Percentiles rank a stretch among this genome's conserved stretches.
These are phyloP conservation scores for Artibeus lituratus DNA, from an alignment of 2,797 vertebrate species.

Conservation along the genomic window DNA sequence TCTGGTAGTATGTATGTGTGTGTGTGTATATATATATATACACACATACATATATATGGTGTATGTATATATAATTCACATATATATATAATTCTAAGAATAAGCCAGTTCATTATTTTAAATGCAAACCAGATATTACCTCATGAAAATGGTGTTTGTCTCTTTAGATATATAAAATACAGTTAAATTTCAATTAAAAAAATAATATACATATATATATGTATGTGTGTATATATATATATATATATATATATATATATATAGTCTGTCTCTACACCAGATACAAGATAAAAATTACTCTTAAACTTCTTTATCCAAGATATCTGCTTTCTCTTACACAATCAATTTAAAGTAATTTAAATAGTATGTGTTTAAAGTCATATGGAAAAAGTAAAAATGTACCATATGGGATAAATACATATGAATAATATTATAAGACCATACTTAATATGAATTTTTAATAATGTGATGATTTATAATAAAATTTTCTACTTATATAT, in stretches of 20 bases:
- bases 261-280: not conserved
- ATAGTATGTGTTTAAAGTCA: not conserved
- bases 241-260: not conserved
- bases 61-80: not conserved
- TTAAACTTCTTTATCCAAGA: conserved; percentile 15
- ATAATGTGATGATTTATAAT: not conserved
- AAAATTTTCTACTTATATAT: conserved; percentile 38
- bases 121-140: not conserved
- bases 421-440: not conserved
- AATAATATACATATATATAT: no score
- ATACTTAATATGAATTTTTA: conserved; percentile 30
- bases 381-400: conserved; percentile 24
- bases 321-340: conserved; percentile 16
- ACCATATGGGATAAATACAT: not conserved
- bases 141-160: not conserved
- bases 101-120: conserved; percentile 22
- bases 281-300: not conserved
- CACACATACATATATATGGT: no score
- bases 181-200: not conserved
- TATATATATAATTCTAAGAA: not conserved
- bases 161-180: not conserved
- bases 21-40: no score
- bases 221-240: no score
- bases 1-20: not conserved
- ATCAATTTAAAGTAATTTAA: conserved; percentile 43